A percentile compares a stretch with the other conserved stretches of the same genome.
Conservation (phyloP, 2,797 vertebrate species). For the Fistularia commersonii region DNA sequence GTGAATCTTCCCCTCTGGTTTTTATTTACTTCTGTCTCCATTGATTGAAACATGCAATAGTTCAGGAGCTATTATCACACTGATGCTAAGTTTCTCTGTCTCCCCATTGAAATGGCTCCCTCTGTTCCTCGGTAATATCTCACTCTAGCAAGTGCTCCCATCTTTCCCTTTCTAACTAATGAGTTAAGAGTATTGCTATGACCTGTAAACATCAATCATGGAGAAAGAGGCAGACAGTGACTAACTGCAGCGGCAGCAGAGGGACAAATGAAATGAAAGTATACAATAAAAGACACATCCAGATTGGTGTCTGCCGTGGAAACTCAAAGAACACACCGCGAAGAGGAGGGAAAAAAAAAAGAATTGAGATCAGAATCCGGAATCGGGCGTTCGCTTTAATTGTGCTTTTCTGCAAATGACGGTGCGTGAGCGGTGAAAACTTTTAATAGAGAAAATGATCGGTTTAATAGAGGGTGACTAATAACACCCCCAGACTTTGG, state of each 20-base stretch:
- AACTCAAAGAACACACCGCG: too few relatives aligned
- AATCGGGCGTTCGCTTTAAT: slow-evolving; percentile 13
- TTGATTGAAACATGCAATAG: slow-evolving; percentile 86
- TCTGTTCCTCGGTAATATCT: slow-evolving; percentile 73
- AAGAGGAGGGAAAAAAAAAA: slow-evolving; percentile 50
- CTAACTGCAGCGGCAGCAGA: slow-evolving; percentile 58
- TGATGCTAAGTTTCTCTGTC: slow-evolving; percentile 84
- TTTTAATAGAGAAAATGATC: slow-evolving; percentile 22
- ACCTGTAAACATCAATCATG: slow-evolving; percentile 76
- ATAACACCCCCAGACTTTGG: slow-evolving; percentile 23
- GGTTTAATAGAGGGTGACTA: slow-evolving; percentile 26
- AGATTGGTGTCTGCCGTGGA: slow-evolving; percentile 35
- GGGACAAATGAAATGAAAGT: slow-evolving; percentile 69
- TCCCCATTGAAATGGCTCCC: slow-evolving; percentile 69
- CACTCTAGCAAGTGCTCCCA: slow-evolving; percentile 72
- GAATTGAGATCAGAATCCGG: slow-evolving; percentile 31
- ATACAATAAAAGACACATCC: slow-evolving; percentile 66
- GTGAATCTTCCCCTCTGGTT: slow-evolving; percentile 83
- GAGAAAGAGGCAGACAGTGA: slow-evolving; percentile 66
- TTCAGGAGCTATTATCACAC: slow-evolving; percentile 85
- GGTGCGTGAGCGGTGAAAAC: slow-evolving; percentile 26
- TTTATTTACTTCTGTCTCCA: slow-evolving; percentile 85
- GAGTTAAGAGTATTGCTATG: slow-evolving; percentile 79
- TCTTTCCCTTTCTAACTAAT: slow-evolving; percentile 79
- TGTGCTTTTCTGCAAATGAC: slow-evolving; percentile 11